These are phyloP conservation scores for Strigamia transsilvanica DNA, from an alignment of 2,888 invertebrate species.

Conservation along the genomic window DNA sequence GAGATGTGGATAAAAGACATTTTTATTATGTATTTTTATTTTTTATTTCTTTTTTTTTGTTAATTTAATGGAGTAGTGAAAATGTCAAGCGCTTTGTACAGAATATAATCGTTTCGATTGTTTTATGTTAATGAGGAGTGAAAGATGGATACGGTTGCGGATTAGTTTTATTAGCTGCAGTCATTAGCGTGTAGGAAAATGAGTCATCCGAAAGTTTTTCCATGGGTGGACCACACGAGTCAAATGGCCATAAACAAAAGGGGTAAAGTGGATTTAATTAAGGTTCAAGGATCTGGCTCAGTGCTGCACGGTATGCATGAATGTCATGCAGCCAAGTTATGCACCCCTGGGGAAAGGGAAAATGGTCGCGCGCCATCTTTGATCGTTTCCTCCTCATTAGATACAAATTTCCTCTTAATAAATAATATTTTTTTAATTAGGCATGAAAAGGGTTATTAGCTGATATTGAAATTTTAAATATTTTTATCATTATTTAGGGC, in stretches of 20 bases:
- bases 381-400: slow-evolving; percentile 25
- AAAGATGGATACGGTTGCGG: slow-evolving; percentile 33
- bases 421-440: slow-evolving; percentile 36
- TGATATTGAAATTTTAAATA: background rate
- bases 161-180: slow-evolving; percentile 49
- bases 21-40: background rate
- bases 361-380: slow-evolving; percentile 36
- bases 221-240: slow-evolving; percentile 48
- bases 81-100: slow-evolving; percentile 20
- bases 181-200: slow-evolving; percentile 34
- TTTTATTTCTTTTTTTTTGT: background rate
- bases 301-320: slow-evolving; percentile 15
- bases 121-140: slow-evolving; percentile 47
- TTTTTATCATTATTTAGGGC: background rate
- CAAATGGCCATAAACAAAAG: slow-evolving; percentile 49
- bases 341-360: slow-evolving; percentile 42
- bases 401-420: slow-evolving; percentile 36
- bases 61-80: slow-evolving; percentile 5
- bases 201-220: slow-evolving; percentile 48
- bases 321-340: slow-evolving; percentile 29
- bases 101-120: slow-evolving; percentile 46
- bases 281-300: slow-evolving; percentile 46
- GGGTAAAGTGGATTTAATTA: slow-evolving; percentile 49
- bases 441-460: background rate
- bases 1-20: slow-evolving; percentile 19